Percentiles rank a stretch among this genome's conserved stretches.
Conservation (phyloP, 2,113 vertebrate genomes). For the Telmatochromis brichardi region DNA sequence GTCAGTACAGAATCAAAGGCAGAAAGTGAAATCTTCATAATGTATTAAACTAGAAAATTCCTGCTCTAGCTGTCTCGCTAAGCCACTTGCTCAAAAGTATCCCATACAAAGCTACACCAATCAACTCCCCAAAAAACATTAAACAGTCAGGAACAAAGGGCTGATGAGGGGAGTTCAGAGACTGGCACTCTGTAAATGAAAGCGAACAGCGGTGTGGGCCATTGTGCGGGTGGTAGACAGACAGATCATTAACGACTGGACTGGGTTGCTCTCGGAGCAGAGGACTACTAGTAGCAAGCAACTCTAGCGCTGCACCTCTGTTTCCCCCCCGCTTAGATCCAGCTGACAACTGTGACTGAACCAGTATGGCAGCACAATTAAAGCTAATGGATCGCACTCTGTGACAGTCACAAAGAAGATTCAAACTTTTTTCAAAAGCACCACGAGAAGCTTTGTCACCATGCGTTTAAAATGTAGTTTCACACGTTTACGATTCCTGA, state of each 20-base stretch:
- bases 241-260: slow-evolving; percentile 68
- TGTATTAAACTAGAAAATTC: slow-evolving; percentile 60
- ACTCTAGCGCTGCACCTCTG: slow-evolving; percentile 44
- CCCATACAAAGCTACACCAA: slow-evolving; percentile 61
- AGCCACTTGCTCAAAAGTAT: slow-evolving; percentile 59
- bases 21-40: slow-evolving; percentile 81
- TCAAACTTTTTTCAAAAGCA: slow-evolving; percentile 47
- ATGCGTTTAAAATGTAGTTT: background rate
- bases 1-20: slow-evolving; percentile 78
- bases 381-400: slow-evolving; percentile 42
- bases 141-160: slow-evolving; percentile 70
- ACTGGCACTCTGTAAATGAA: slow-evolving; percentile 69
- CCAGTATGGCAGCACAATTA: slow-evolving; percentile 52
- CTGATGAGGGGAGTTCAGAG: slow-evolving; percentile 59
- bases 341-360: slow-evolving; percentile 58
- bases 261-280: slow-evolving; percentile 47
- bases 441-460: background rate
- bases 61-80: slow-evolving; percentile 47
- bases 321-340: slow-evolving; percentile 37
- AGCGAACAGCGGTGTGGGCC: slow-evolving; percentile 57
- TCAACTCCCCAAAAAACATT: slow-evolving; percentile 62
- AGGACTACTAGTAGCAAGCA: slow-evolving; percentile 38
- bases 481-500: background rate
- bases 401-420: slow-evolving; percentile 12
- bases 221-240: slow-evolving; percentile 68